These are phyloP conservation scores for Netelia fuscicornis DNA, from an alignment of 2,888 invertebrate genomes.

Conservation along the genomic window DNA sequence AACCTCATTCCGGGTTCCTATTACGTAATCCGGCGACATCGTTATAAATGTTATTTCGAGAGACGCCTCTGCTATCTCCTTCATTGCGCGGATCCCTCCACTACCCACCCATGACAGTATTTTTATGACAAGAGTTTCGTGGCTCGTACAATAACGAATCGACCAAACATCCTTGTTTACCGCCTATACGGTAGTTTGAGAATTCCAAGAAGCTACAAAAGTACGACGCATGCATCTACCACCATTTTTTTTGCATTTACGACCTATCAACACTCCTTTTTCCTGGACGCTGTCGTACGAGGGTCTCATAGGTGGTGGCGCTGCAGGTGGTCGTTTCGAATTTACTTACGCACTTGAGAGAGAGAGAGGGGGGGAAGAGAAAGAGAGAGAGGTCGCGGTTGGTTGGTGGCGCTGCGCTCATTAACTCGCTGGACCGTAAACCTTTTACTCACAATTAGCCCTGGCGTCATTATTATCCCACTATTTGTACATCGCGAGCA, in stretches of 20 bases:
- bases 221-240: not conserved
- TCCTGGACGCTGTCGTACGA: slow-evolving; percentile 44
- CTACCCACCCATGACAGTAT: not conserved
- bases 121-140: slow-evolving; percentile 7
- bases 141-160: slow-evolving; percentile 11
- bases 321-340: slow-evolving; percentile 66
- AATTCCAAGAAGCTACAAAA: slow-evolving; percentile 49
- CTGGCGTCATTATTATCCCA: slow-evolving; percentile 66
- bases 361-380: slow-evolving; percentile 9
- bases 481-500: slow-evolving; percentile 34
- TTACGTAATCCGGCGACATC: slow-evolving; percentile 78
- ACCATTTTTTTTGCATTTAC: slow-evolving; percentile 47
- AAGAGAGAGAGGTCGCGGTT: slow-evolving; percentile 41
- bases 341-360: slow-evolving; percentile 59
- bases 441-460: slow-evolving; percentile 70
- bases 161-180: not conserved
- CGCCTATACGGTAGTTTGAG: slow-evolving; percentile 23
- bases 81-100: too few species aligned
- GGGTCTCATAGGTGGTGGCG: slow-evolving; percentile 48
- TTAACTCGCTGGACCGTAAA: slow-evolving; percentile 70
- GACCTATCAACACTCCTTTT: slow-evolving; percentile 65
- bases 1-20: slow-evolving; percentile 43
- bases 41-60: slow-evolving; percentile 69
- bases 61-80: slow-evolving; percentile 22
- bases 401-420: slow-evolving; percentile 62